A percentile compares a stretch with the other conserved stretches of the same genome.
Conservation (phyloP, 2,888 invertebrate species). For the Apodemia zela region DNA sequence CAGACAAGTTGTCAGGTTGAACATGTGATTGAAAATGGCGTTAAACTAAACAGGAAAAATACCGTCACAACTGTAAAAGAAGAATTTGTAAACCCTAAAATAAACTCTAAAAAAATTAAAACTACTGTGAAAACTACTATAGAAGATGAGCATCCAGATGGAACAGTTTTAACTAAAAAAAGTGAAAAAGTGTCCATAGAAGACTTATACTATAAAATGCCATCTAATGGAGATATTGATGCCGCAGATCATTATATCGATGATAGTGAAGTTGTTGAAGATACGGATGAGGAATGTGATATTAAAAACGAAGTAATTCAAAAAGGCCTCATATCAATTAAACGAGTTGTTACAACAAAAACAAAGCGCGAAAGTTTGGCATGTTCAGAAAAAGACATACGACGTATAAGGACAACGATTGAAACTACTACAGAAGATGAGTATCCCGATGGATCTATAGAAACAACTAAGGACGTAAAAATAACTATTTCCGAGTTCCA, state of each 20-base stretch:
- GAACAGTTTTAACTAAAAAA: constrained; percentile 61
- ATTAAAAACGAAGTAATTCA: constrained; percentile 58
- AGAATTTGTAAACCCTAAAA: constrained; percentile 51
- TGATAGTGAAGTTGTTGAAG: constrained; percentile 62
- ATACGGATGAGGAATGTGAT: constrained; percentile 61
- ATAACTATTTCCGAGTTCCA: constrained; percentile 75
- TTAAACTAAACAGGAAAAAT: constrained; percentile 54
- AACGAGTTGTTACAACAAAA: constrained; percentile 66
- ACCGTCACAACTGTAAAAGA: constrained; percentile 57
- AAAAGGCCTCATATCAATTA: constrained; percentile 54
- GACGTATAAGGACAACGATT: constrained; percentile 79
- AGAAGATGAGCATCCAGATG: constrained; percentile 68
- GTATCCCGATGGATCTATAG: constrained; percentile 55
- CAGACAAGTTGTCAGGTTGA: constrained; percentile 46
- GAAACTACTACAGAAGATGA: constrained; percentile 69
- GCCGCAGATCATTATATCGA: constrained; percentile 46
- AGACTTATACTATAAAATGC: constrained; percentile 39
- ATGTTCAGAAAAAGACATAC: constrained; percentile 73
- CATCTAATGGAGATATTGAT: constrained; percentile 37
- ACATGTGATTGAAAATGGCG: constrained; percentile 49
- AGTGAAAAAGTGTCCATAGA: constrained; percentile 67
- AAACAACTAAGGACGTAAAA: constrained; percentile 68
- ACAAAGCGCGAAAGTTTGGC: constrained; percentile 71
- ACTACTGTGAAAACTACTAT: constrained; percentile 46
- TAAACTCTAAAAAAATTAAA: constrained; percentile 56